Base-by-base conservation (phyloP, 2,888 invertebrate genomes). In the Leucoptera coffeella region DNA sequence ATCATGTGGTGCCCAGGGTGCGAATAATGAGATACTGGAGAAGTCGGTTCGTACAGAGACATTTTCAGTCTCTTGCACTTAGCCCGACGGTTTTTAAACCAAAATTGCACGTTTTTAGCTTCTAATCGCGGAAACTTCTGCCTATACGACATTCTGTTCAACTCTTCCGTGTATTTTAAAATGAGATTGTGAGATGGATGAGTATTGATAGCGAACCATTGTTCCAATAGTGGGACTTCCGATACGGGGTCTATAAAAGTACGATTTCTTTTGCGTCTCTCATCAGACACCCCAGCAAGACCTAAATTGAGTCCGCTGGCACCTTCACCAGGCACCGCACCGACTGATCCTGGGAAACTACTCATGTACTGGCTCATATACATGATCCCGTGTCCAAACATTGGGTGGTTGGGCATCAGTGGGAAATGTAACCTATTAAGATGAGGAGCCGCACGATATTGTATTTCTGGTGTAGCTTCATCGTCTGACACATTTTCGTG, bases 171-270 rank as follows among this genome's bases (percentile, higher is more conserved):
- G 57, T 95, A 99, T 57, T 96, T 94, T 39, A 97, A 78, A 45
- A 99, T 97, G 49, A 96, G 75, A 69, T 93, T 91, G 64, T 97
- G 96, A 40, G 95, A 93, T 20, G 99, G 99, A 67, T 99, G 97
- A 17, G 97, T 97, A 61, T 97, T 97, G 64, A 93, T 84, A 15
- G 87, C 83, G 60, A 96, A 97, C 95, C 96, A 96, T 49, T 91
- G 88, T 51, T 92, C 92, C 35, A 92, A 69, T 34, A 90, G 80
- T 12, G 92, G 92, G 29, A 99, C 94, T 71, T 99, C 99, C 10
- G 95, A 93, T 12, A 97, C 91, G 0, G 99, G 99, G 65, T 99
- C 99, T 45, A 99, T 99, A 67, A 99, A 99, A 22, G 99, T 96
- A 38, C 99, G 81, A 57, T 96, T 97, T 22, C 99, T 80, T 55